These are phyloP conservation scores for Staurois parvus DNA, from an alignment of 2,797 vertebrate species.

Conservation along the genomic window DNA sequence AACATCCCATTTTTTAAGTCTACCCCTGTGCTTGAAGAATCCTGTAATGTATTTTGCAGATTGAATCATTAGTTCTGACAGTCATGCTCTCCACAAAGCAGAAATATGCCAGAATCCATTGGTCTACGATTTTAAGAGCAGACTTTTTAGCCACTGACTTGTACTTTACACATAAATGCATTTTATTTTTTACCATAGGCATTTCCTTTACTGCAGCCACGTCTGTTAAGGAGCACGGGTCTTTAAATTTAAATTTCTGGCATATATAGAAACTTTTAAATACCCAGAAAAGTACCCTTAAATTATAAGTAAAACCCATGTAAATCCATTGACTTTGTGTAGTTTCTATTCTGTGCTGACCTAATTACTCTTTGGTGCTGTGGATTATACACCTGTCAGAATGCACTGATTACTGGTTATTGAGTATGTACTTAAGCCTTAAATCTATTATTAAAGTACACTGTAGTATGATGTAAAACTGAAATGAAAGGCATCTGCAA, in stretches of 20 bases:
- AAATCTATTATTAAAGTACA: too few relatives aligned
- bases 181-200: neutral
- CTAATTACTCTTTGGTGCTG: neutral
- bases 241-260: neutral
- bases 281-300: neutral
- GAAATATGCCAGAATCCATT: too few relatives aligned
- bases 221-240: neutral
- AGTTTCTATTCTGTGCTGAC: neutral
- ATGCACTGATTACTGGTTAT: neutral
- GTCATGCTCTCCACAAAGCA: too few relatives aligned
- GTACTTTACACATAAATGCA: neutral
- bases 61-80: too few relatives aligned
- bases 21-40: too few relatives aligned
- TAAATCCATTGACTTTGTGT: neutral
- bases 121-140: too few relatives aligned
- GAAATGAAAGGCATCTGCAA: too few relatives aligned
- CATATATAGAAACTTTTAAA: neutral
- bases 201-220: neutral
- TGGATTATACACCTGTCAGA: neutral
- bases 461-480: too few relatives aligned
- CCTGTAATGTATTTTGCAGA: too few relatives aligned
- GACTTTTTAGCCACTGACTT: too few relatives aligned
- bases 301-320: neutral
- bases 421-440: neutral
- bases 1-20: too few relatives aligned